A percentile compares a stretch with the other conserved stretches of the same genome.
phyloP scores from a whole-genome alignment of 2,797 vertebrate genomes.

The Helicolenus hilgendorfi region DNA sequence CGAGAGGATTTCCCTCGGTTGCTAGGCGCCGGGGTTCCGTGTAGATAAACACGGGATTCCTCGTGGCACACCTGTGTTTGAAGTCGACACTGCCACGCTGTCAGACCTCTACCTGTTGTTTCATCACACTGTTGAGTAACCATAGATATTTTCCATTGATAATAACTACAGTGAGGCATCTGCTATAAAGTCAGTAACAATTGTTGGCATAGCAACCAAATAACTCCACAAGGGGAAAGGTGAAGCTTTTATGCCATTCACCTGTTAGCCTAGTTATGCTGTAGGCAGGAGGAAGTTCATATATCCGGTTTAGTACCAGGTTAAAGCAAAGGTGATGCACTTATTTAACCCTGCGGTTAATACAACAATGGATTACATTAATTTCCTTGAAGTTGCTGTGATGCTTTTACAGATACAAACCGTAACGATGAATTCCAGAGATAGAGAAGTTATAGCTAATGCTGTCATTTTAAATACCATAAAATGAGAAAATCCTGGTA shows the following conservation, averaged over 20 bases:
- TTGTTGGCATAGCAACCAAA: constrained; percentile 58
- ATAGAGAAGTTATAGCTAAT: background rate
- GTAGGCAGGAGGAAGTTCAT: background rate
- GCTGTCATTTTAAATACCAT: background rate
- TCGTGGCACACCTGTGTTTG: constrained; percentile 78
- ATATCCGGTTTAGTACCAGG: background rate
- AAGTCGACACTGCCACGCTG: constrained; percentile 77
- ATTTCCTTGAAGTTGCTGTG: background rate
- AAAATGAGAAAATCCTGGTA: background rate
- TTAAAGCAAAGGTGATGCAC: background rate
- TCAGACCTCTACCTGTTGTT: constrained; percentile 74
- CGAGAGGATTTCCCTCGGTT: constrained; percentile 86
- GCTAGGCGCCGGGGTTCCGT: constrained; percentile 82
- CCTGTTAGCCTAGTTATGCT: constrained; percentile 1
- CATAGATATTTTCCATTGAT: constrained; percentile 80
- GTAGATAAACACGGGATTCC: constrained; percentile 82
- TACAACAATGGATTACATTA: background rate
- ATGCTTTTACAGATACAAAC: background rate
- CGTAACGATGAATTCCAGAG: background rate
- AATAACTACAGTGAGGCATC: constrained; percentile 13
- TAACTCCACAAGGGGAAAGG: constrained; percentile 34
- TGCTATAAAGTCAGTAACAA: constrained; percentile 40
- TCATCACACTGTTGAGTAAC: constrained; percentile 70
- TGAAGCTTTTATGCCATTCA: constrained; percentile 18
- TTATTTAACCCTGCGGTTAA: background rate